These are phyloP conservation scores for Carapus acus DNA, from an alignment of 2,797 vertebrate species.

Conservation along the genomic window DNA sequence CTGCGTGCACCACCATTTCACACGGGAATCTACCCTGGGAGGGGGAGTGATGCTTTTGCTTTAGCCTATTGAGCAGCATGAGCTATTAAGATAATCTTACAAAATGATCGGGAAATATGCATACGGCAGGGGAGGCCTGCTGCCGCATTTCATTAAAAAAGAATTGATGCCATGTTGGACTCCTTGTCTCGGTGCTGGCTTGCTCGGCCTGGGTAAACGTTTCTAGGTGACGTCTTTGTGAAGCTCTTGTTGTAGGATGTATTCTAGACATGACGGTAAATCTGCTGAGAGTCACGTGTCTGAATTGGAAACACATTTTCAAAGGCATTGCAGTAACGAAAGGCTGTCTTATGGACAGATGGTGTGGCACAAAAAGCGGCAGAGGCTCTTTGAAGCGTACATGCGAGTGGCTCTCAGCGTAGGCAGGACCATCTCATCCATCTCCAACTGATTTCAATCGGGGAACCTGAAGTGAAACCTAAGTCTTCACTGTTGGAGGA, in stretches of 20 bases:
- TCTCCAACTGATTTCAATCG: conserved; percentile 19
- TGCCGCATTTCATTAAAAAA: neutral
- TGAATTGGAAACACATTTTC: conserved; percentile 4
- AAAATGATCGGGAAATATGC: conserved; percentile 24
- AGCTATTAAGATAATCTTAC: conserved; percentile 26
- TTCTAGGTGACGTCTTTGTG: neutral
- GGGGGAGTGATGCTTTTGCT: conserved; percentile 38
- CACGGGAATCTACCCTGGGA: conserved; percentile 39
- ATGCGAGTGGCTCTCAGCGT: conserved; percentile 3
- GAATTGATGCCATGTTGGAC: no score
- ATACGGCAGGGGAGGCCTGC: conserved; percentile 12
- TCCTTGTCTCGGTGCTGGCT: no score
- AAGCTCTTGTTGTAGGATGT: neutral
- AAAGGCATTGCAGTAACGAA: neutral
- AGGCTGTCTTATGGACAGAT: neutral
- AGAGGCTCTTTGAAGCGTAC: conserved; percentile 20
- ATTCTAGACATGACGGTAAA: neutral
- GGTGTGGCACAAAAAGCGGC: neutral
- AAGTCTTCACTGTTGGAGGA: neutral
- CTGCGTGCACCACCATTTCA: no score
- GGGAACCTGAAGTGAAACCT: conserved; percentile 1
- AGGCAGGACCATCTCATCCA: conserved; percentile 12
- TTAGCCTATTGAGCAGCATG: conserved; percentile 31
- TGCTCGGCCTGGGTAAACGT: neutral
- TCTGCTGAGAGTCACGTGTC: neutral